These are phyloP conservation scores for Sinonovacula constricta DNA, from an alignment of 1,140 invertebrate genomes.

Conservation along the genomic window DNA sequence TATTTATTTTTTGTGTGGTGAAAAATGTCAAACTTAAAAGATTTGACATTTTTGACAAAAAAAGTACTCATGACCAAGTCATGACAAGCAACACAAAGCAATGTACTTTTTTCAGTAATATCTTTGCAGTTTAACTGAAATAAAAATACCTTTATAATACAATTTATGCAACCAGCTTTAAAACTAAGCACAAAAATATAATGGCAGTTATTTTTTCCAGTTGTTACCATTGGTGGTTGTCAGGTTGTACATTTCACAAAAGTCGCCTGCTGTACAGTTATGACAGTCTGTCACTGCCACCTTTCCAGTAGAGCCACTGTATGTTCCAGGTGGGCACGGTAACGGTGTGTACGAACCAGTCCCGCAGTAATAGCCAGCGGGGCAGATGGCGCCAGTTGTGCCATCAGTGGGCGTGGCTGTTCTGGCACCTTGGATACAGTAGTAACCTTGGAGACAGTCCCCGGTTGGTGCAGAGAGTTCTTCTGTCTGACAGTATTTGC, in stretches of 20 bases:
- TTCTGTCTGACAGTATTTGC: conserved; percentile 70
- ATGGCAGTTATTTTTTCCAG: no score
- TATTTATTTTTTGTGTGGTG: background rate
- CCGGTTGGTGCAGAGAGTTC: conserved; percentile 67
- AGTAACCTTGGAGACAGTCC: conserved; percentile 72
- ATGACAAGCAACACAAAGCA: no score
- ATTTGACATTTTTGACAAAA: no score
- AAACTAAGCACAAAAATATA: background rate
- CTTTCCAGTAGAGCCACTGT: conserved; percentile 66
- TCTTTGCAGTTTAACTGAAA: no score
- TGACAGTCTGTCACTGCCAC: conserved; percentile 65
- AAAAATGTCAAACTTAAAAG: no score
- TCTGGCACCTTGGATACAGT: conserved; percentile 62
- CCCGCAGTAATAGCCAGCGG: conserved; percentile 69
- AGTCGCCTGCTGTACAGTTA: conserved; percentile 70
- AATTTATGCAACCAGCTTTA: no score
- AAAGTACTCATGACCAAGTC: no score
- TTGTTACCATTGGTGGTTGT: conserved; percentile 68
- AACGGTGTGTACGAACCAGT: conserved; percentile 61
- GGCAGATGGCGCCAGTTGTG: conserved; percentile 68
- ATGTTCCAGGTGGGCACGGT: conserved; percentile 72
- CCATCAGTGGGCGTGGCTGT: conserved; percentile 66
- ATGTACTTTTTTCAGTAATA: no score
- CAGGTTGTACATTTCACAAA: conserved; percentile 72
- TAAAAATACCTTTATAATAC: no score